A percentile compares a stretch with the other conserved stretches of the same genome.
phyloP scores from a whole-genome alignment of 2,113 vertebrate genomes.

The Bufo gargarizans region DNA sequence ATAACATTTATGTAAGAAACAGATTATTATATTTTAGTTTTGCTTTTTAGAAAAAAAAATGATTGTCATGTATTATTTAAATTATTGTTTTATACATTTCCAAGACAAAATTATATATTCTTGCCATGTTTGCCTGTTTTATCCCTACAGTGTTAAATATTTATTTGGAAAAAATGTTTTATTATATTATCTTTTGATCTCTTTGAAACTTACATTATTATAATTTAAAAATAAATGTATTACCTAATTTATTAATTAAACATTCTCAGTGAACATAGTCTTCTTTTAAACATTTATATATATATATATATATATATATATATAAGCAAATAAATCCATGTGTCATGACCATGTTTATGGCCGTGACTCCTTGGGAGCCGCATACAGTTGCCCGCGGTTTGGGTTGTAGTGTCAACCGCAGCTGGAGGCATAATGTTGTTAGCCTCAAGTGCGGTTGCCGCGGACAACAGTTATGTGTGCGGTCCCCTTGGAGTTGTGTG shows the following conservation, averaged over 20 bases:
- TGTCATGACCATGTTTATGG: no score
- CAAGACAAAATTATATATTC: not conserved
- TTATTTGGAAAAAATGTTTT: not conserved
- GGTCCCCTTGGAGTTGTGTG: no score
- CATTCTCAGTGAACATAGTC: not conserved
- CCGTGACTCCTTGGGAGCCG: no score
- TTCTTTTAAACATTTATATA: no score
- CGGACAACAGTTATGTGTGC: no score
- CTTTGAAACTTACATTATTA: not conserved
- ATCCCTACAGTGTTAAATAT: not conserved
- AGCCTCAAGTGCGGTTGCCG: no score
- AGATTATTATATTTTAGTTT: slow-evolving; percentile 9
- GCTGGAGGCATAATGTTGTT: no score
- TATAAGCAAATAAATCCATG: no score
- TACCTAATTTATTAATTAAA: not conserved
- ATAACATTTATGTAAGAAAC: not conserved
- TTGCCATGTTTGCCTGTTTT: not conserved
- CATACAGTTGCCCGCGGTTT: no score
- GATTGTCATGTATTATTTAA: not conserved
- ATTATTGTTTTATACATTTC: not conserved
- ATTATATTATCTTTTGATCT: not conserved
- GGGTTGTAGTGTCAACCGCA: no score
- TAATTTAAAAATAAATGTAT: not conserved
- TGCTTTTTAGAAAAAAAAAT: not conserved
- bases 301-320: no score